phyloP scores from a whole-genome alignment of 1,140 invertebrate genomes.

The Sitobion miscanthi region DNA sequence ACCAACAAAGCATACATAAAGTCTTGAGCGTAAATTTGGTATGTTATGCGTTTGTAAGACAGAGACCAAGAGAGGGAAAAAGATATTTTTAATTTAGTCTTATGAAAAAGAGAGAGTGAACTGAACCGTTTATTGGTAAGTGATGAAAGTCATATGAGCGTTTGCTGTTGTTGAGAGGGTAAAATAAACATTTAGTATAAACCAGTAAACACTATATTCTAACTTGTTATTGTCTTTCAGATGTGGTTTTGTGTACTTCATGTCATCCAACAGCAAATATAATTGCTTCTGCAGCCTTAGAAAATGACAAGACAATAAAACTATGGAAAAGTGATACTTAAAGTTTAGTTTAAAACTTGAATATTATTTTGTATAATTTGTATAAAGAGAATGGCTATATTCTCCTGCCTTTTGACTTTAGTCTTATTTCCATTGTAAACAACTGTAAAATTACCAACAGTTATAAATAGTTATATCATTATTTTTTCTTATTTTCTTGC shows the following conservation, averaged over 20 bases:
- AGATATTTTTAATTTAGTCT: too few relatives aligned
- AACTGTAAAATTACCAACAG: neutral
- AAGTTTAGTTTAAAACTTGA: slow-evolving; percentile 58
- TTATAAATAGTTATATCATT: neutral
- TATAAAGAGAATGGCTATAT: neutral
- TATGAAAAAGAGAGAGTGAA: too few relatives aligned
- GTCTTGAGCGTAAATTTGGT: too few relatives aligned
- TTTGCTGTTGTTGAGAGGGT: too few relatives aligned
- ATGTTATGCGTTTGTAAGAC: too few relatives aligned
- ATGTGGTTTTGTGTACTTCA: slow-evolving; percentile 96
- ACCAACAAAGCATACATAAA: too few relatives aligned
- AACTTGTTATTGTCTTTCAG: slow-evolving; percentile 65
- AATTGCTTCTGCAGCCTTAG: slow-evolving; percentile 96
- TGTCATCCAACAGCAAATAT: slow-evolving; percentile 99
- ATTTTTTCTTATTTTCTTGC: neutral
- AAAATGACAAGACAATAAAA: slow-evolving; percentile 99
- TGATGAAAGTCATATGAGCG: too few relatives aligned
- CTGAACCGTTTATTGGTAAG: too few relatives aligned
- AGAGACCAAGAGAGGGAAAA: too few relatives aligned
- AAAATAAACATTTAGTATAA: too few relatives aligned
- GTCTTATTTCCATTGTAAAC: neutral
- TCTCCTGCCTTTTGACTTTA: neutral
- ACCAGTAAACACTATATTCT: neutral
- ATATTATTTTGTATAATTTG: slow-evolving; percentile 26
- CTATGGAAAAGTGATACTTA: slow-evolving; percentile 98